A percentile compares a stretch with the other conserved stretches of the same genome.
phyloP scores from a whole-genome alignment of 2,888 invertebrate species.

The Drosophila putrida region DNA sequence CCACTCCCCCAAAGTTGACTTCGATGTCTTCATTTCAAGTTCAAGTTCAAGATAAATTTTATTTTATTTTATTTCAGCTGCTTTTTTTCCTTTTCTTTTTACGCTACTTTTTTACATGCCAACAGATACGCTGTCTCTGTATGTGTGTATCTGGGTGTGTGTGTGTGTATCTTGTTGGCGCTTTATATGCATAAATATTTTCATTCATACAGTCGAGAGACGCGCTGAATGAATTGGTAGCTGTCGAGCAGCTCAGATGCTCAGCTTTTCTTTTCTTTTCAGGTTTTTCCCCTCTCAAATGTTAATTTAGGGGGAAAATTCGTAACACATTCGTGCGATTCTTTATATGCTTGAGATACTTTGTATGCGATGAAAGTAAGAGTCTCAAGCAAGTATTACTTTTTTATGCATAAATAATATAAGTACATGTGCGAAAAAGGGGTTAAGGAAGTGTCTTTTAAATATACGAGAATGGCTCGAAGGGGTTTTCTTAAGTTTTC shows the following conservation, averaged over 20 bases:
- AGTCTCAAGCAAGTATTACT: background rate
- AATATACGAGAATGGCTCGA: background rate
- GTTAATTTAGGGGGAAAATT: constrained; percentile 19
- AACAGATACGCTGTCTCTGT: constrained; percentile 29
- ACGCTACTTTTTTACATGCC: constrained; percentile 68
- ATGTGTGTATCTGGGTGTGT: constrained; percentile 31
- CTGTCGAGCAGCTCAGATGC: constrained; percentile 14
- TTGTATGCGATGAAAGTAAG: background rate
- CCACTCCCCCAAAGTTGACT: constrained; percentile 35
- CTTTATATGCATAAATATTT: constrained; percentile 77
- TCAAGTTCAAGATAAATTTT: constrained; percentile 84
- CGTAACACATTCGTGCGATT: constrained; percentile 13
- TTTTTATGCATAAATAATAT: background rate
- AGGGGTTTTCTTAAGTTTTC: background rate
- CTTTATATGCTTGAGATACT: constrained; percentile 6
- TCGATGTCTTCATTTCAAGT: constrained; percentile 81
- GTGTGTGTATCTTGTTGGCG: constrained; percentile 48
- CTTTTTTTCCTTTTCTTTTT: constrained; percentile 63
- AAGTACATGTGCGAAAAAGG: background rate
- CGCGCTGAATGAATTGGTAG: constrained; percentile 40
- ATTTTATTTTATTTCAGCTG: constrained; percentile 71
- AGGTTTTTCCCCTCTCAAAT: constrained; percentile 25
- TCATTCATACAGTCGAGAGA: constrained; percentile 61
- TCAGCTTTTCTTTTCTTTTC: constrained; percentile 34
- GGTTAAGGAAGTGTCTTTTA: no score